A percentile compares a stretch with the other conserved stretches of the same genome.
phyloP scores from a whole-genome alignment of 2,797 vertebrate genomes.

The Triplophysa bombifrons region DNA sequence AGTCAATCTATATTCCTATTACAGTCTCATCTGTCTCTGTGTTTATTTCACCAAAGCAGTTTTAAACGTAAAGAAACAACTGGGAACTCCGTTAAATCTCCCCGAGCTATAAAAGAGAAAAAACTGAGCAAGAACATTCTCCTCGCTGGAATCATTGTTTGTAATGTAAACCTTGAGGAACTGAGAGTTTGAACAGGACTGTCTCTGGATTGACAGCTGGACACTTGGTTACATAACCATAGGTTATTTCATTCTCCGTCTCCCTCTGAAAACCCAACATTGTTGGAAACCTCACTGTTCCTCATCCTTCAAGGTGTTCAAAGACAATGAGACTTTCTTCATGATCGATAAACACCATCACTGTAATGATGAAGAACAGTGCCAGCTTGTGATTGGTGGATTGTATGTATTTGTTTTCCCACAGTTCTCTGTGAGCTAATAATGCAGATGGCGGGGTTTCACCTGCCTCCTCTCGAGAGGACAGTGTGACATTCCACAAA shows the following conservation, averaged over 20 bases:
- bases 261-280: no score
- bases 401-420: constrained; percentile 65
- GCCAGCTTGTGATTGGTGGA: constrained; percentile 49
- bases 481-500: constrained; percentile 69
- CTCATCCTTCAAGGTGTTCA: constrained; percentile 8
- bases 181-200: not conserved
- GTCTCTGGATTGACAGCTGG: not conserved
- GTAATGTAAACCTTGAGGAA: not conserved
- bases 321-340: not conserved
- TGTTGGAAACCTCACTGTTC: constrained; percentile 41
- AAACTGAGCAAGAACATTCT: no score
- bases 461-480: constrained; percentile 66
- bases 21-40: no score
- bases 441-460: constrained; percentile 29
- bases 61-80: no score
- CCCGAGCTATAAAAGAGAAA: no score
- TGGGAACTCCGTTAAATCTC: no score
- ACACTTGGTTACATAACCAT: constrained; percentile 6
- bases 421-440: constrained; percentile 15
- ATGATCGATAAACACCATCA: not conserved
- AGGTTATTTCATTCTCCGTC: constrained; percentile 42
- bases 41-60: no score
- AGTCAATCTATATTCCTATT: no score
- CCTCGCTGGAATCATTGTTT: not conserved
- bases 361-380: not conserved